phyloP scores from a whole-genome alignment of 1,140 invertebrate species.

The Ceratina japonica region DNA sequence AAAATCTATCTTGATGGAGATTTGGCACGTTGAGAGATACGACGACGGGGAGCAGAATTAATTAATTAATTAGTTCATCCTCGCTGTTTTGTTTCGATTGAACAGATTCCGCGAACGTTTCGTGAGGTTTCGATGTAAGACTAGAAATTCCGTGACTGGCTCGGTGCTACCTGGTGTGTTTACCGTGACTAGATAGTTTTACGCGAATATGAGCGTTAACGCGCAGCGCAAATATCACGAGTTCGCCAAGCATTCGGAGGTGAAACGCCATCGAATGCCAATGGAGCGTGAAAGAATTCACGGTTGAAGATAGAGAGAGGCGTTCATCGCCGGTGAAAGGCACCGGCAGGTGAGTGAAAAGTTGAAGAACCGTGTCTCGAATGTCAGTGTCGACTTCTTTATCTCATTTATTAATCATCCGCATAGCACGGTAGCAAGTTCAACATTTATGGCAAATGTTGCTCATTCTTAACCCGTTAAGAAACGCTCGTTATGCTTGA shows the following conservation, averaged over 20 bases:
- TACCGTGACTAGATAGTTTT: not conserved
- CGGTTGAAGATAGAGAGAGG: not conserved
- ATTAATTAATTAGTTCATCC: no score
- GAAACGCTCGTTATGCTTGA: no score
- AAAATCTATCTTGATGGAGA: no score
- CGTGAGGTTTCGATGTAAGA: no score
- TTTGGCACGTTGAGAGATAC: no score
- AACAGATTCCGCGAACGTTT: no score
- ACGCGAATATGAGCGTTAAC: constrained; percentile 20
- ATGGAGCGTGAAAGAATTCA: constrained; percentile 41
- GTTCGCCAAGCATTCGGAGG: constrained; percentile 22
- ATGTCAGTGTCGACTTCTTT: not conserved
- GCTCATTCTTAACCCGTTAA: no score
- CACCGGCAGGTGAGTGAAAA: constrained; percentile 15
- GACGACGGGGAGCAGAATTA: no score
- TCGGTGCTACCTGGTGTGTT: not conserved
- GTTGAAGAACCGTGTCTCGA: not conserved
- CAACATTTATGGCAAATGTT: no score
- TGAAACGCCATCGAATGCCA: constrained; percentile 18
- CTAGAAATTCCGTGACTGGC: not conserved
- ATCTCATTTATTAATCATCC: not conserved
- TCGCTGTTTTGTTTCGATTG: no score
- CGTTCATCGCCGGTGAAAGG: constrained; percentile 29
- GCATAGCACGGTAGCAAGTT: not conserved
- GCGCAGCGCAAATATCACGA: constrained; percentile 26